Conservation (phyloP, 2,113 vertebrate species). For the Vulpes ferrilata region DNA sequence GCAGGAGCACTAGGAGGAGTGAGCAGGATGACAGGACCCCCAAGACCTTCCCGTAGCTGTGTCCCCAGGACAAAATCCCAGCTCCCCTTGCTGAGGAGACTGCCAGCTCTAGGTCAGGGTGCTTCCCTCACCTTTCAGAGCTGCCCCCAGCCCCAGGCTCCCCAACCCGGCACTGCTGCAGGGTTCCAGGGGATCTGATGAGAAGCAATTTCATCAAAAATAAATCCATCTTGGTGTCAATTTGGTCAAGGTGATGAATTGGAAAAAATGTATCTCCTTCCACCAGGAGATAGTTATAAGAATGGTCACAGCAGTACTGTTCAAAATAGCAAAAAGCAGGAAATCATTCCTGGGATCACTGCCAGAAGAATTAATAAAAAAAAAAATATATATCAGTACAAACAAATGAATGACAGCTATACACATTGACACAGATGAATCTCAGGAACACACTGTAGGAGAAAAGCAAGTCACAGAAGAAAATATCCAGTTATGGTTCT, state of each 20-base stretch:
- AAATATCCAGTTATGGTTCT: neutral
- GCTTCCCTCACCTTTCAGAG: neutral
- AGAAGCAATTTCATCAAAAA: neutral
- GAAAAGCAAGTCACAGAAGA: neutral
- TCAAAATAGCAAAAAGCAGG: neutral
- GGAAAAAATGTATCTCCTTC: neutral
- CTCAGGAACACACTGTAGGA: neutral
- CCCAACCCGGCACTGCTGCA: neutral
- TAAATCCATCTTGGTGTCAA: constrained; percentile 11
- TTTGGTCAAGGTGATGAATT: constrained; percentile 1
- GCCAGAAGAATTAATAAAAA: neutral
- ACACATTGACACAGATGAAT: neutral
- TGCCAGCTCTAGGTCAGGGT: neutral
- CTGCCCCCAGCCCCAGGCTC: neutral
- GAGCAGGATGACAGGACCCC: neutral
- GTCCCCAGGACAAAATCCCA: neutral
- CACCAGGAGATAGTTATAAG: neutral
- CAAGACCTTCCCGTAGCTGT: neutral
- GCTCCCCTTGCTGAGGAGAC: neutral
- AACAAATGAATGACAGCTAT: neutral
- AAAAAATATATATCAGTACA: neutral
- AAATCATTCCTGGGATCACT: neutral
- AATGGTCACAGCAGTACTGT: neutral
- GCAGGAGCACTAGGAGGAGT: neutral
- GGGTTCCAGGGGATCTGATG: neutral